Base-by-base conservation (phyloP, 2,113 vertebrate species). In the Ammodytes dubius region DNA sequence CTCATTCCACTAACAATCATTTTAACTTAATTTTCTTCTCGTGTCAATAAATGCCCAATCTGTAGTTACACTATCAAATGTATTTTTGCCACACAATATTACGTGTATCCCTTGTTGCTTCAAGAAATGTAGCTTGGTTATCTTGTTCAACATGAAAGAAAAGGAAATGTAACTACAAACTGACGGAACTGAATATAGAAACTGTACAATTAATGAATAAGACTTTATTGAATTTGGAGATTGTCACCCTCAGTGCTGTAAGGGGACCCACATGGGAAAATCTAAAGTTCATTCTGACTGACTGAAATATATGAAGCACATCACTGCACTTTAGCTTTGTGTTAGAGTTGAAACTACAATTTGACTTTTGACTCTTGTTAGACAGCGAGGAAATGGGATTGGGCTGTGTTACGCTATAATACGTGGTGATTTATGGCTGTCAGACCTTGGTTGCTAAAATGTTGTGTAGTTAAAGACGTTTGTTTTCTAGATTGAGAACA, bases 81-180 rank as follows among this genome's bases (percentile, higher is more conserved):
- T 11, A 49, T 46, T 56, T 35, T 39, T 40, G 63, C 17, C 3
- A 19, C 52, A 69, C 7, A 12, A 49, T 9, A 59, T n/a, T 66
- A 71, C 66, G 39, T 65, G 59, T 43, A 49, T 63, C n/a, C n/a
- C 45, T 19, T 6, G 40, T 42, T 77, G 39, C 46, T 59, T 66
- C 63, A 7, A 49, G 9, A 61, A 5, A 10, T 56, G 10, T 74
- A 57, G 63, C 52, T 71, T 53, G 40, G 46, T 47, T 71, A 58
- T 58, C 59, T 75, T 12, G 77, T 40, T 52, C 6, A 10, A 17
- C 35, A 59, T 77, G 65, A 45, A 77, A 52, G 37, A 68, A 52
- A 53, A 13, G 4, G 15, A 49, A 60, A 53, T 27, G 11, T 11
- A 15, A 63, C 8, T 43, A 63, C 12, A 43, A 7, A 42, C 71